Evolutionary conservation across 2,113 vertebrate species (phyloP).

Genomic region (Pycnonotus jocosus): DNA sequence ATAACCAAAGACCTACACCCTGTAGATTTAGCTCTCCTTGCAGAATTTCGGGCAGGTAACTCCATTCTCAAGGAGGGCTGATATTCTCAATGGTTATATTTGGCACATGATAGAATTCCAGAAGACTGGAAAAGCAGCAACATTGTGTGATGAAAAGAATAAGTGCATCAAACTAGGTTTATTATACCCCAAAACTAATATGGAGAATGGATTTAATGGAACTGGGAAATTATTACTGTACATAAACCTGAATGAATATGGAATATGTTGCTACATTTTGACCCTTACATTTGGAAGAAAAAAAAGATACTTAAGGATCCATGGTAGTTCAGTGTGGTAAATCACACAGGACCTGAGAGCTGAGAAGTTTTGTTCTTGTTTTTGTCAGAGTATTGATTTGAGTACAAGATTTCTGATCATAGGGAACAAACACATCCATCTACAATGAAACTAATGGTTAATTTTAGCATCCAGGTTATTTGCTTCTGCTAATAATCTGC

Average conservation of each 20-base stretch:
- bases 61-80: neutral
- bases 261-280: neutral
- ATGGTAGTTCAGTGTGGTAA: neutral
- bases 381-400: neutral
- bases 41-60: neutral
- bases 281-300: neutral
- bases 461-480: neutral
- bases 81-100: neutral
- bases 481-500: neutral
- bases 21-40: neutral
- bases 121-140: neutral
- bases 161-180: neutral
- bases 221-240: neutral
- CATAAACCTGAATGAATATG: neutral
- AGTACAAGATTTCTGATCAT: neutral
- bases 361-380: neutral
- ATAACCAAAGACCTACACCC: neutral
- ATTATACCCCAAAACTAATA: neutral
- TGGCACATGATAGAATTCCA: neutral
- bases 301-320: neutral
- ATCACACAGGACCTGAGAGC: neutral
- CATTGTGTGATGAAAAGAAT: neutral
- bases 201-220: neutral
- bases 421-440: neutral
- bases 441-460: neutral